These are phyloP conservation scores for Anguilla pacifica DNA, from an alignment of 2,797 vertebrate species.

Conservation along the genomic window DNA sequence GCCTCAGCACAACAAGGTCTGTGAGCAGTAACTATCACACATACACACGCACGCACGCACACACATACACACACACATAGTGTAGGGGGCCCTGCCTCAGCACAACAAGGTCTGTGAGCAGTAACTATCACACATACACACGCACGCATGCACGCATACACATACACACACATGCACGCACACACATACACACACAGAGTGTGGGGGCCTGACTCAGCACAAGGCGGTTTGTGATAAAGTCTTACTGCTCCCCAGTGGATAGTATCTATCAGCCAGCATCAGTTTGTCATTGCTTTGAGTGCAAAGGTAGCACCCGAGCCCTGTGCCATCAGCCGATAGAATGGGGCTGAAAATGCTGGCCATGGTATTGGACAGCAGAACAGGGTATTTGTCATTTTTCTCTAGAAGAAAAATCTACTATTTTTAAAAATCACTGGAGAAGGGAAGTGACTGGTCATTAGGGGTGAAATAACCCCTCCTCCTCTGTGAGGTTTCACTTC, in stretches of 20 bases:
- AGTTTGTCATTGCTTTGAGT: not conserved
- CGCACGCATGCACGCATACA: not conserved
- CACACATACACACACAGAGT: not conserved
- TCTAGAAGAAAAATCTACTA: not conserved
- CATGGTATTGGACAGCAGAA: not conserved
- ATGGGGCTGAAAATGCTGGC: not conserved
- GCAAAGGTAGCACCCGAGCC: not conserved
- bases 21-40: not conserved
- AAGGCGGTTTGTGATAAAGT: conserved; percentile 16
- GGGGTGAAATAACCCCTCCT: not conserved
- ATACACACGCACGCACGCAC: not conserved
- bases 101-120: conserved; percentile 19
- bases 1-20: conserved; percentile 21
- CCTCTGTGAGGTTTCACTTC: not conserved
- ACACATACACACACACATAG: not conserved
- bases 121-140: no score
- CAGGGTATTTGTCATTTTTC: not conserved
- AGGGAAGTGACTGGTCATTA: not conserved
- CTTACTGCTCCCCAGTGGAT: not conserved
- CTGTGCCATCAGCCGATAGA: not conserved
- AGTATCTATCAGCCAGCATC: not conserved
- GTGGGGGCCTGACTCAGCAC: not conserved
- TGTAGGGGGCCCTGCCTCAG: not conserved
- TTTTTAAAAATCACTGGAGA: not conserved
- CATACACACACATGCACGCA: not conserved